These are phyloP conservation scores for Sclerodermus sp. DNA, from an alignment of 2,888 invertebrate genomes.

Conservation along the genomic window DNA sequence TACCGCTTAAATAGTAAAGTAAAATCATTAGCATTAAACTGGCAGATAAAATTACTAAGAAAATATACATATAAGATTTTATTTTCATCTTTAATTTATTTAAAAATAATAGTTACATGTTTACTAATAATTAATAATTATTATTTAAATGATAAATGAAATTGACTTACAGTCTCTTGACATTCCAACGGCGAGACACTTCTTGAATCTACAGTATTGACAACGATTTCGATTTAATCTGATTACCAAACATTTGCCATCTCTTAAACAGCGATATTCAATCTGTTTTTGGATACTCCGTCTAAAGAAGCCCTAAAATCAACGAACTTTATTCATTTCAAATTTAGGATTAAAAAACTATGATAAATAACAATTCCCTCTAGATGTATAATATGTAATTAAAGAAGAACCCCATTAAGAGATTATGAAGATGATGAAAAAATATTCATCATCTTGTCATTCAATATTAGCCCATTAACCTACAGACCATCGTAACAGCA, in stretches of 20 bases:
- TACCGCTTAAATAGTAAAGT: slow-evolving; percentile 74
- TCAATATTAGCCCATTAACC: slow-evolving; percentile 16
- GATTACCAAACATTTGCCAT: slow-evolving; percentile 92
- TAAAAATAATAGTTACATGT: too few species aligned
- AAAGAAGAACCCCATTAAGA: too few species aligned
- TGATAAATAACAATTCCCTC: too few species aligned
- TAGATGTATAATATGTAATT: too few species aligned
- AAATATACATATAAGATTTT: too few species aligned
- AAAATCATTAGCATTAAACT: too few species aligned
- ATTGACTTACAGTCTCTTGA: slow-evolving; percentile 96
- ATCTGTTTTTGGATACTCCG: slow-evolving; percentile 96
- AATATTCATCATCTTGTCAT: too few species aligned
- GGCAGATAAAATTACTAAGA: too few species aligned
- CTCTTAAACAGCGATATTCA: slow-evolving; percentile 90
- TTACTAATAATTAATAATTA: too few species aligned
- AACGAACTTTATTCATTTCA: not conserved
- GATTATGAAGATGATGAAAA: too few species aligned
- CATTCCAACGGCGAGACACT: slow-evolving; percentile 96
- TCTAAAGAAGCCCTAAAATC: slow-evolving; percentile 87
- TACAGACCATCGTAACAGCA: not conserved
- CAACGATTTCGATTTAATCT: slow-evolving; percentile 92
- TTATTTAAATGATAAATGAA: too few species aligned
- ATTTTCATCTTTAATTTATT: too few species aligned
- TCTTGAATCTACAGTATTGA: slow-evolving; percentile 95
- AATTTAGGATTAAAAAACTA: not conserved